Evolutionary conservation across 1,140 invertebrate genomes (phyloP).

Genomic region (Mercenaria mercenaria): DNA sequence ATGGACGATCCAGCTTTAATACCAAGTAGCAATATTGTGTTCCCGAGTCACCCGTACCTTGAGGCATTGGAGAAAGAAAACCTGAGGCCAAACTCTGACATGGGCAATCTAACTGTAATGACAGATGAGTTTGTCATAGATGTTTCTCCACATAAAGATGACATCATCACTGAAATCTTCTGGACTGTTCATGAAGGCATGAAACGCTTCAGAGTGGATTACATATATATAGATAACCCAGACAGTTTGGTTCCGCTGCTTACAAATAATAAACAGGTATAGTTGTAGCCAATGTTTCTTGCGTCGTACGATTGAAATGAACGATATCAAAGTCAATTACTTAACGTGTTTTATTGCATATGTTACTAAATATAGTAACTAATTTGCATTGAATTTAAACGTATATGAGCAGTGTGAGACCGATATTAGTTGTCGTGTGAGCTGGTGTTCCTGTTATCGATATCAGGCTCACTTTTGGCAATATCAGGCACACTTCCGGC

Average conservation of each 20-base stretch:
- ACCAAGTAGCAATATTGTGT: background rate
- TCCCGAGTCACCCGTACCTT: background rate
- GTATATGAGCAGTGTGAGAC: too few species aligned
- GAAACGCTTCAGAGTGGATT: background rate
- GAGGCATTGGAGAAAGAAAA: background rate
- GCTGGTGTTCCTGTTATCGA: too few species aligned
- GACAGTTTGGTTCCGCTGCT: background rate
- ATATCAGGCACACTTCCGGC: too few species aligned
- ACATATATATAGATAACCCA: background rate
- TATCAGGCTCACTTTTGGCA: too few species aligned
- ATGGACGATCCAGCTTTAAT: background rate
- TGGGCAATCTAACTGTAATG: background rate
- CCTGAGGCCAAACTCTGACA: background rate
- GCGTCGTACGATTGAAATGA: too few species aligned
- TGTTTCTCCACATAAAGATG: background rate
- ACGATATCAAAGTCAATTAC: too few species aligned
- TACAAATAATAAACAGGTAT: background rate
- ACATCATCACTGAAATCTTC: background rate
- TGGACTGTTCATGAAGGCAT: background rate
- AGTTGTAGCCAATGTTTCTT: too few species aligned
- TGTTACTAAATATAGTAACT: too few species aligned
- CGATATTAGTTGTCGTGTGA: too few species aligned
- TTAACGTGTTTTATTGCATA: too few species aligned
- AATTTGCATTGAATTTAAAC: too few species aligned
- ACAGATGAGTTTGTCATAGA: background rate